Base-by-base conservation (phyloP, 2,113 vertebrate genomes). In the Odocoileus virginianus region DNA sequence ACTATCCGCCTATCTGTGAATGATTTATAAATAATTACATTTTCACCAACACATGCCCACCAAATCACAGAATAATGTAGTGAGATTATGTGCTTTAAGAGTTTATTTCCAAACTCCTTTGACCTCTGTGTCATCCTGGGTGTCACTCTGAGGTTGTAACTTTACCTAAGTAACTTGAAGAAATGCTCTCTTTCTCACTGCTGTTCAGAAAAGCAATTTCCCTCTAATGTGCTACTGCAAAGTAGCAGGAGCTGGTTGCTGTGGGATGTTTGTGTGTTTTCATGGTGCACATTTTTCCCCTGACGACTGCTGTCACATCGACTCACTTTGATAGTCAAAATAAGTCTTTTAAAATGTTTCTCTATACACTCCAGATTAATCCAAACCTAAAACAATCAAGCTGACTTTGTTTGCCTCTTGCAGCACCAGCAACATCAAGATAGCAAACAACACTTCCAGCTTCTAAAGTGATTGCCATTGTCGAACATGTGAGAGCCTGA, bases 311-410 rank as follows among this genome's bases (percentile, higher is more conserved):
- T 98, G 97, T 98, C 96, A 90, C 87, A 93, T 96, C 50, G 81
- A 90, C 92, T 98, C 93, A 97, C 93, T 98, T 98, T 97, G 81
- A 96, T 83, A 98, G 97, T 97, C 95, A 99, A 99, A 99, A 98
- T 98, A 98, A 95, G 54, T 25, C 79, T 98, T 98, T 98, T 71
- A 95, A 95, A 97, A 93, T 97, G 83, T 98, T 94, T 96, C 86
- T 95, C 67, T 97, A 3, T 97, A 74, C 30, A 96, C 96, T 98
- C n/a, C 57, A 98, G 89, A 96, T 96, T 98, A 98, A 98, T 97
- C 61, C 94, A 94, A 98, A 96, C 97, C 98, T 97, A 97, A 93
- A 67, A 98, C 95, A 98, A 95, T 97, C 89, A 95, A 94, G 89
- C 45, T 98, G 95, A 97, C 90, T 98, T 98, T 92, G 52, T 97